phyloP scores from a whole-genome alignment of 2,113 vertebrate genomes.

The Nesoenas mayeri region DNA sequence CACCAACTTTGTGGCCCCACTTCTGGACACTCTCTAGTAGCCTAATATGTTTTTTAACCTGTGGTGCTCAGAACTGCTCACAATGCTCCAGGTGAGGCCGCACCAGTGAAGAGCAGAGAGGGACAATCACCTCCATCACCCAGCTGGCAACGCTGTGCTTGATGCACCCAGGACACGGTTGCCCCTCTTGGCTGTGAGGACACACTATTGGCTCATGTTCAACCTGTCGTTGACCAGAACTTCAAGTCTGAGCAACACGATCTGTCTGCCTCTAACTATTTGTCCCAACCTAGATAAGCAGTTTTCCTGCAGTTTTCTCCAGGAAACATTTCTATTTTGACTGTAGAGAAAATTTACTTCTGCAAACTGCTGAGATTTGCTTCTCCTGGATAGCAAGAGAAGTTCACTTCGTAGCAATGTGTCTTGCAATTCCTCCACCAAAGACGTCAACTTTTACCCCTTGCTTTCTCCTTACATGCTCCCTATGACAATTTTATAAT shows the following conservation, averaged over 20 bases:
- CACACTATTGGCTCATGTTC: too few relatives aligned
- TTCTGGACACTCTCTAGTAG: too few relatives aligned
- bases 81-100: too few relatives aligned
- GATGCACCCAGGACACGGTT: too few relatives aligned
- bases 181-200: too few relatives aligned
- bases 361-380: neutral
- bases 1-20: too few relatives aligned
- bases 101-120: too few relatives aligned
- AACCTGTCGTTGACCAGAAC: too few relatives aligned
- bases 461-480: neutral
- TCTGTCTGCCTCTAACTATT: neutral
- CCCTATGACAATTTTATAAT: neutral
- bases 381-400: neutral
- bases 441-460: rapidly evolving
- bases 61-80: too few relatives aligned
- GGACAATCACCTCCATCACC: too few relatives aligned
- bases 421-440: neutral
- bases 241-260: neutral
- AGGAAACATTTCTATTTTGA: neutral
- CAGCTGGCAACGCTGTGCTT: too few relatives aligned
- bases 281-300: neutral
- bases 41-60: too few relatives aligned
- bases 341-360: neutral
- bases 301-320: neutral
- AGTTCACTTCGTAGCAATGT: neutral